These are phyloP conservation scores for Fratercula arctica DNA, from an alignment of 2,797 vertebrate species.

Conservation along the genomic window DNA sequence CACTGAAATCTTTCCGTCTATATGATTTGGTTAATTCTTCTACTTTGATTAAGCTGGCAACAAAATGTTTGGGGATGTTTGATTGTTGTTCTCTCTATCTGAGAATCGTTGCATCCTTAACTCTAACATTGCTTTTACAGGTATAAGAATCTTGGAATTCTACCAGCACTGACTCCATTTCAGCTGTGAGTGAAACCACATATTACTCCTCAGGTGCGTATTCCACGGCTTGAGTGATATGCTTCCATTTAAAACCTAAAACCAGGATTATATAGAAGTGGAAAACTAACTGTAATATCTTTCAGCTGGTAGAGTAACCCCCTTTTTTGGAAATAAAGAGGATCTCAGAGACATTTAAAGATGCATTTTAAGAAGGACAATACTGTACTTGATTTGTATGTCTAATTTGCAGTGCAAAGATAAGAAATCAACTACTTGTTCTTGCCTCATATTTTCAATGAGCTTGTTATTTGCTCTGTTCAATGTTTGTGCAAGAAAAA, in stretches of 20 bases:
- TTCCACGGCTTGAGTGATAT: background rate
- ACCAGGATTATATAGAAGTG: background rate
- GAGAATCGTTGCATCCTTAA: background rate
- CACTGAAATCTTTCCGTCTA: background rate
- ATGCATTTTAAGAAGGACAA: conserved; percentile 41
- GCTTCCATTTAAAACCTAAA: background rate
- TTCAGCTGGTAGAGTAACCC: background rate
- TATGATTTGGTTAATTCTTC: background rate
- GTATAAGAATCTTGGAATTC: background rate
- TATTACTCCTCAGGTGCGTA: background rate
- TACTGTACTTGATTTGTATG: conserved; percentile 11
- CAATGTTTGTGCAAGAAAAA: conserved; percentile 60
- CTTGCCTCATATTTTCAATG: conserved; percentile 43
- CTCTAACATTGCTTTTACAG: background rate
- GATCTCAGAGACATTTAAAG: conserved; percentile 9
- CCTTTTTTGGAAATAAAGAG: background rate
- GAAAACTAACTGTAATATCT: background rate
- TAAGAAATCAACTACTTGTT: conserved; percentile 59
- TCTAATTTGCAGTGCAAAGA: conserved; percentile 42
- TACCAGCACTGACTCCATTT: background rate
- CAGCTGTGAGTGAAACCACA: background rate
- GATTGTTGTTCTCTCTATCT: background rate
- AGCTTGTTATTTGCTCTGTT: conserved; percentile 51
- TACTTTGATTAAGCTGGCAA: background rate
- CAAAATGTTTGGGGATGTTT: accelerated